phyloP scores from a whole-genome alignment of 92 coral and sea anemone genomes.

The Phenganax stokvisi region DNA sequence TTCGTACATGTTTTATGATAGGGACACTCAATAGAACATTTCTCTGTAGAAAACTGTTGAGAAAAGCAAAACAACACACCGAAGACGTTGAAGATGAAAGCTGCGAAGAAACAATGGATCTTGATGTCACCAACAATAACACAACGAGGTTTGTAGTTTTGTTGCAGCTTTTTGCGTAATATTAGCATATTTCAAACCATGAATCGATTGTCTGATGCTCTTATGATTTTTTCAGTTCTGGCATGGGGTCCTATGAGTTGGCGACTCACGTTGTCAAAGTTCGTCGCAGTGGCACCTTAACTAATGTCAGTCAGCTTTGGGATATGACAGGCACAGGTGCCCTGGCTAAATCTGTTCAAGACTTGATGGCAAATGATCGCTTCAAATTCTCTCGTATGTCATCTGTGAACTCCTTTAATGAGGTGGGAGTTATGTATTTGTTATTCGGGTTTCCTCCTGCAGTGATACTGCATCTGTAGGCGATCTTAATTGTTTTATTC shows the following conservation, averaged over 20 bases:
- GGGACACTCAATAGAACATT: background rate
- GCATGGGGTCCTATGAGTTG: constrained; percentile 50
- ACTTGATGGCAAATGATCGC: constrained; percentile 48
- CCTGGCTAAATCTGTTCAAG: constrained; percentile 60
- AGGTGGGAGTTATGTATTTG: constrained; percentile 43
- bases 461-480: background rate
- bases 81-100: background rate
- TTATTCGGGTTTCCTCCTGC: too few species aligned
- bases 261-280: constrained; percentile 85
- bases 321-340: constrained; percentile 60
- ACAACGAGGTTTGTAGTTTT: background rate
- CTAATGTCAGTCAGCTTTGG: constrained; percentile 83
- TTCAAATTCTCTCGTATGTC: constrained; percentile 65
- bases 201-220: too few species aligned
- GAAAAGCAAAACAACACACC: constrained; percentile 12
- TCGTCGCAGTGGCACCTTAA: constrained; percentile 74
- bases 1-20: background rate
- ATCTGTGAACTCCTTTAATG: constrained; percentile 75
- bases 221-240: background rate
- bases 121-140: background rate
- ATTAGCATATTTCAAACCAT: background rate
- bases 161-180: background rate
- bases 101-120: background rate
- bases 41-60: constrained; percentile 19
- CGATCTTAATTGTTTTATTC: background rate